phyloP scores from a whole-genome alignment of 2,888 invertebrate genomes.

The Meloe dianella region DNA sequence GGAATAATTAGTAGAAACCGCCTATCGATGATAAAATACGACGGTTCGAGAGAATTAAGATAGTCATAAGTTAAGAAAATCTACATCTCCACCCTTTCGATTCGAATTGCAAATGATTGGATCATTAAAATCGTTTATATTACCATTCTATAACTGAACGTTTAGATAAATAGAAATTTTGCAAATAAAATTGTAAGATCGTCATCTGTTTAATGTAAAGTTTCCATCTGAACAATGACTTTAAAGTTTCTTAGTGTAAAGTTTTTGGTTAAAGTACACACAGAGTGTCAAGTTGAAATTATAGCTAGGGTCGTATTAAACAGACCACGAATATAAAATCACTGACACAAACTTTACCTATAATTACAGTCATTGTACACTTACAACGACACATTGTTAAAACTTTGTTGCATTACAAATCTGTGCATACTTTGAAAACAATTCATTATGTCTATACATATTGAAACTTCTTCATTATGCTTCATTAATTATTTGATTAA shows the following conservation, averaged over 20 bases:
- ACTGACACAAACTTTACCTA: constrained; percentile 49
- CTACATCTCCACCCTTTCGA: background rate
- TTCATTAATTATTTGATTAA: background rate
- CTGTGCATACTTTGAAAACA: background rate
- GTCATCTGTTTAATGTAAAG: background rate
- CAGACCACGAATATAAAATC: constrained; percentile 53
- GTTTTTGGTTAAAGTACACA: background rate
- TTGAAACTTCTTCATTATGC: background rate
- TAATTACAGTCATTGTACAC: constrained; percentile 52
- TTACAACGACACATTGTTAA: constrained; percentile 35
- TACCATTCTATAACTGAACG: background rate
- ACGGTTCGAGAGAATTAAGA: background rate
- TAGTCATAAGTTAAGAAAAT: background rate
- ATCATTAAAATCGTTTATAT: background rate
- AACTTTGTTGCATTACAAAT: constrained; percentile 34
- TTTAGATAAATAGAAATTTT: background rate
- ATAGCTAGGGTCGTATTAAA: constrained; percentile 48
- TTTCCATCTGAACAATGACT: background rate
- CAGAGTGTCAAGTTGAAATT: constrained; percentile 45
- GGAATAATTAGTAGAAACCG: background rate
- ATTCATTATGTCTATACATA: background rate
- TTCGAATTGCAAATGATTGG: background rate
- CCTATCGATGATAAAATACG: background rate
- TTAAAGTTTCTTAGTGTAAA: constrained; percentile 1
- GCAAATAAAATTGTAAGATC: background rate